Evolutionary conservation across 1,140 invertebrate genomes (phyloP), one percentile per base, ranked within the genome.

Genomic region (Lordiphosa stackelbergi): DNA sequence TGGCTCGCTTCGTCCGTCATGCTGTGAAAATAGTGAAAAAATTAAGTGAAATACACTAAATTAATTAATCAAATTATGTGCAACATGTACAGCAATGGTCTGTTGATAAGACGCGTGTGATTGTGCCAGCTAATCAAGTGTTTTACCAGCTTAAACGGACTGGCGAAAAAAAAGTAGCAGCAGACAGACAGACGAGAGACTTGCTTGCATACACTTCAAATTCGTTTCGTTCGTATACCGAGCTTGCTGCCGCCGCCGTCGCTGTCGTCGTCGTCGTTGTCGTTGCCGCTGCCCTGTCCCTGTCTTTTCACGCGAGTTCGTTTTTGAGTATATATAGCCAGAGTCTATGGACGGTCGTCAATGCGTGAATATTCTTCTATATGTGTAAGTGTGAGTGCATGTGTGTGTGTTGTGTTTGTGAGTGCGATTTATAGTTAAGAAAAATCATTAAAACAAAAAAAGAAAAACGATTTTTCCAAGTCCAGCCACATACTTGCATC

Each of bases 281-380:
- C 43, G 19, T 28, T 22, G 43, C 43, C 31, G 22, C 57, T 54
- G 57, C 19, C 36, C 49, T 24, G 49, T 41, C 51, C 51, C 57
- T 46, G 71, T 73, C 69, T 73, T 73, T 56, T 72, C 73, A 72
- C 73, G 73, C 74, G 74, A 79, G 74, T 78, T 78, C 74, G 74
- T 75, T 75, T 75, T 64, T 31, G 28, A 74, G 73, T 75, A 73
- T 75, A 75, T 75, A 75, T 70, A 74, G 71, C 73, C 71, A 74
- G 35, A 49, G 71, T 79, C 74, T 79, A 79, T 79, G 75, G 74
- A 79, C 74, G 75, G 65, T 78, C 66, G 65, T 58, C 42, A 69
- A 79, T 81, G 71, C 73, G 77, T 83, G 77, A 75, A 83, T 83
- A 81, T 81, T 83, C 62, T 83, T 83, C 77, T 81, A 83, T 81